Conservation (phyloP, 1,140 invertebrate species). For the Trachelipus rathkii region DNA sequence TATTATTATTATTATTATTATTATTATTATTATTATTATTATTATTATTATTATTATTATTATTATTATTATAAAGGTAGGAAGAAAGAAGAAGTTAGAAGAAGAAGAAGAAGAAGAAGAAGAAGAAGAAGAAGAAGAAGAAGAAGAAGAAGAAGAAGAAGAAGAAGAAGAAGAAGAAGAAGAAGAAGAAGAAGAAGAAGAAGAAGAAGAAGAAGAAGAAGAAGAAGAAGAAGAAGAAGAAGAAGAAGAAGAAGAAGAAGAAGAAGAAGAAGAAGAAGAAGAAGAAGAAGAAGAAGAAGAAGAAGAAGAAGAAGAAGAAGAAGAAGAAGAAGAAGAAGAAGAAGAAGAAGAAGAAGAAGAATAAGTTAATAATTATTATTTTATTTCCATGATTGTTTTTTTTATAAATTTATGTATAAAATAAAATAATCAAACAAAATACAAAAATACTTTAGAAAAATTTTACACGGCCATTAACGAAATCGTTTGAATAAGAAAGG, state of each 20-base stretch:
- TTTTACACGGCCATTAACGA: too few relatives aligned
- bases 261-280: too few relatives aligned
- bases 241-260: too few relatives aligned
- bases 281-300: constrained; percentile 6
- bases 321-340: constrained; percentile 9
- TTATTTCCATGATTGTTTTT: background rate
- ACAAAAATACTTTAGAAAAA: too few relatives aligned
- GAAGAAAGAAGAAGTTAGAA: constrained; percentile 2
- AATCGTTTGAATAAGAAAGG: too few relatives aligned
- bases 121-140: too few relatives aligned
- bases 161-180: constrained; percentile 10
- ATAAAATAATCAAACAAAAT: too few relatives aligned
- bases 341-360: too few relatives aligned
- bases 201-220: too few relatives aligned
- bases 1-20: background rate
- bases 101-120: too few relatives aligned
- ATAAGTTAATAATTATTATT: background rate
- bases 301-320: constrained; percentile 5
- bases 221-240: too few relatives aligned
- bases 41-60: background rate
- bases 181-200: too few relatives aligned
- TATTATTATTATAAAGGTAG: background rate
- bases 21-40: background rate
- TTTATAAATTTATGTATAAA: background rate
- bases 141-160: constrained; percentile 9